Percentiles rank a stretch among this genome's conserved stretches.
Evolutionary conservation across 2,113 vertebrate species (phyloP).

Genomic region (Puntigrus tetrazona): DNA sequence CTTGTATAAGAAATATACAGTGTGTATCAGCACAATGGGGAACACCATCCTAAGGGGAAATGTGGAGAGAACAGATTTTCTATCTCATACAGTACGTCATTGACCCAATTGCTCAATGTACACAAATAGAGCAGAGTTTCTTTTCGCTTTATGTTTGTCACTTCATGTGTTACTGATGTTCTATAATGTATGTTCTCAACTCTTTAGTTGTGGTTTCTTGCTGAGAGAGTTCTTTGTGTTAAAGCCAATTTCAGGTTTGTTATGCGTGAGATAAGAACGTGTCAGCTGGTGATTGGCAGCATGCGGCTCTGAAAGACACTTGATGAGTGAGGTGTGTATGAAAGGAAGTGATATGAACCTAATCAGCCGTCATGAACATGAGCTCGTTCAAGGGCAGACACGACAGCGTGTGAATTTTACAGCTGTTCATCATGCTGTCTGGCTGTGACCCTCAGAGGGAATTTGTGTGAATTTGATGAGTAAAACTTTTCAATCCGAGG

Average conservation of each 20-base stretch:
- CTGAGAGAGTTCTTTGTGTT: constrained; percentile 8
- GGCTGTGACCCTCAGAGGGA: constrained; percentile 1
- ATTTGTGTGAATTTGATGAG: constrained; percentile 44
- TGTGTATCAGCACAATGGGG: not conserved
- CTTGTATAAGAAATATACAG: not conserved
- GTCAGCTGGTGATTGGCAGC: constrained; percentile 37
- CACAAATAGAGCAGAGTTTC: not conserved
- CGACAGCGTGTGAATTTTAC: constrained; percentile 41
- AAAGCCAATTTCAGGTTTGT: constrained; percentile 35
- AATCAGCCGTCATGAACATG: constrained; percentile 49
- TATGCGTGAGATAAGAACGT: constrained; percentile 17
- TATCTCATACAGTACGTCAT: not conserved
- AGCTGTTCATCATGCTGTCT: constrained; percentile 42
- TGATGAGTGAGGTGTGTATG: constrained; percentile 45
- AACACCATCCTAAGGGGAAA: not conserved
- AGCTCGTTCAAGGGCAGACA: constrained; percentile 44
- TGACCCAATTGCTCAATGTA: not conserved
- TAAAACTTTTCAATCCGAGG: not conserved
- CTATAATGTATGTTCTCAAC: not conserved
- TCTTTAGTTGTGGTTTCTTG: constrained; percentile 14
- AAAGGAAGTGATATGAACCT: constrained; percentile 43
- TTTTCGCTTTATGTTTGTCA: not conserved
- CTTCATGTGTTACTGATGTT: not conserved
- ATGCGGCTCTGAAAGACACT: constrained; percentile 42
- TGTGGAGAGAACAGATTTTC: not conserved